Percentiles rank a stretch among this genome's conserved stretches.
These are phyloP conservation scores for Dusona sp. DNA, from an alignment of 2,888 invertebrate species.

Conservation along the genomic window DNA sequence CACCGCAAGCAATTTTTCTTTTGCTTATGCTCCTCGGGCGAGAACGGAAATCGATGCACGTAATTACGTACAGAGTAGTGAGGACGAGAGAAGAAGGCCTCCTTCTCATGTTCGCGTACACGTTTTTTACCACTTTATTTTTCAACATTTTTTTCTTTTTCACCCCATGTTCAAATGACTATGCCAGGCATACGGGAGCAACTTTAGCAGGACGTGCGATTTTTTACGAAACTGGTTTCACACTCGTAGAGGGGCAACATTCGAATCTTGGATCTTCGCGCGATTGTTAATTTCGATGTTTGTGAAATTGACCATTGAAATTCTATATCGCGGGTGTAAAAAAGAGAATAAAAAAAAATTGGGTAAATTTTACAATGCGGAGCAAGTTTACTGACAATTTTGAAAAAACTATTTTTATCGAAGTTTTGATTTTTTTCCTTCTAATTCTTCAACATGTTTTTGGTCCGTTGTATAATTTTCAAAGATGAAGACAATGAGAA, in stretches of 20 bases:
- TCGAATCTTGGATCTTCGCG: background rate
- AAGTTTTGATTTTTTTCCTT: background rate
- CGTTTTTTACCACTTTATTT: conserved; percentile 34
- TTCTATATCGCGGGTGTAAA: background rate
- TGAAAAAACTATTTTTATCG: background rate
- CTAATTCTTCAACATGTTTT: no score
- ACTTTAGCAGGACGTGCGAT: conserved; percentile 52
- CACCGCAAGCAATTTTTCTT: conserved; percentile 39
- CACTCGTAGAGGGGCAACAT: background rate
- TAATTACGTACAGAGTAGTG: conserved; percentile 77
- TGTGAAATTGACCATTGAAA: background rate
- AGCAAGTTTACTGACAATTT: background rate
- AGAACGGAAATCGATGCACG: conserved; percentile 77
- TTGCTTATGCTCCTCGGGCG: conserved; percentile 20
- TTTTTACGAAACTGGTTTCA: conserved; percentile 61
- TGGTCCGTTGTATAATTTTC: no score
- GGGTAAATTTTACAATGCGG: no score
- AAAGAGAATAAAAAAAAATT: background rate
- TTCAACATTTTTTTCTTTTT: conserved; percentile 25
- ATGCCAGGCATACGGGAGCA: conserved; percentile 34
- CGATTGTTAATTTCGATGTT: background rate
- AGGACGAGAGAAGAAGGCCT: conserved; percentile 41
- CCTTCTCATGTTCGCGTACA: conserved; percentile 46
- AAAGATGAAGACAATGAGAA: no score
- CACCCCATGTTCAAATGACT: conserved; percentile 17